These are phyloP conservation scores for Maconellicoccus hirsutus DNA, from an alignment of 1,140 invertebrate species.

Conservation along the genomic window DNA sequence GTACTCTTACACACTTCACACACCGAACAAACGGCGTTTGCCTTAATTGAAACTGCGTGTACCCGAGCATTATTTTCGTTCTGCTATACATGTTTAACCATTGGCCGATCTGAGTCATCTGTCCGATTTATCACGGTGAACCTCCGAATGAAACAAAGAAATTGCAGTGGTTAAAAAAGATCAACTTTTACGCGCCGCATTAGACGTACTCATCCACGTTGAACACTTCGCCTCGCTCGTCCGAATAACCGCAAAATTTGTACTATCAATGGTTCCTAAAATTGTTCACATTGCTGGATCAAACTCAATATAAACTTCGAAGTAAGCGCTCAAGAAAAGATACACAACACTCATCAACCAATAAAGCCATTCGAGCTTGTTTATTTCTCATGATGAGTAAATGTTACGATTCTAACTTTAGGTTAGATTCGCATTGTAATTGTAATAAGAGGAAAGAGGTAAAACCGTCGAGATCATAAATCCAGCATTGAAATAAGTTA, in stretches of 20 bases:
- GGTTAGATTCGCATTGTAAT: no score
- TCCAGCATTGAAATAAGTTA: no score
- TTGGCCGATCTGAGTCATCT: neutral
- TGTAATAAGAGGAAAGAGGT: no score
- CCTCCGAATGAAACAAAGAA: neutral
- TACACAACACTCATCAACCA: no score
- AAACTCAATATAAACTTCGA: no score
- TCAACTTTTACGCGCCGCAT: neutral
- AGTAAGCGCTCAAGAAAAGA: no score
- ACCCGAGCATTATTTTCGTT: neutral
- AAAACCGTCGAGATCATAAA: no score
- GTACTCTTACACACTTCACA: neutral
- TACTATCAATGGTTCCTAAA: neutral
- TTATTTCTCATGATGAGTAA: no score
- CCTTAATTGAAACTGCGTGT: neutral
- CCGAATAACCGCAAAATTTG: neutral
- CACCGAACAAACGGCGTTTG: neutral
- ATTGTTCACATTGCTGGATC: no score
- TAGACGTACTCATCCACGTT: neutral
- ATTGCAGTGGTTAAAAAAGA: neutral
- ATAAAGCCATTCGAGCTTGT: no score
- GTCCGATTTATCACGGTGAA: slow-evolving; percentile 3
- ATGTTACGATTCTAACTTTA: no score
- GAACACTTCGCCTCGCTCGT: neutral
- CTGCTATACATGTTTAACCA: neutral